Conservation (phyloP, 2,797 vertebrate species). For the Margarornis squamiger region DNA sequence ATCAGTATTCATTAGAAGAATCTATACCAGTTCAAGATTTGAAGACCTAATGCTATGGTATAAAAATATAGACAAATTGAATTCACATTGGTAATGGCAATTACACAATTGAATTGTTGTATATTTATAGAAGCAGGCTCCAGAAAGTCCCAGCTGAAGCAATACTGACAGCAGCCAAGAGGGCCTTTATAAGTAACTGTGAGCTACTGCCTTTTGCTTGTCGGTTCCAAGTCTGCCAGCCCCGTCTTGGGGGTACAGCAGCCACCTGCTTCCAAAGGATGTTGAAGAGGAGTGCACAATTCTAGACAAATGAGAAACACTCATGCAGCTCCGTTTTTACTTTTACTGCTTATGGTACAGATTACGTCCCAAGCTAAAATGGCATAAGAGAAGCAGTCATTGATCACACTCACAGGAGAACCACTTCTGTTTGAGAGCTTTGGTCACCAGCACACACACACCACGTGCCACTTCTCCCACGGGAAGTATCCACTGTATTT, state of each 20-base stretch:
- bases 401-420: background rate
- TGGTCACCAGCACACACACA: rapidly evolving
- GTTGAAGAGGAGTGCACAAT: background rate
- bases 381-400: background rate
- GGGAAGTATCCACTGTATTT: background rate
- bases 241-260: background rate
- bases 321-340: background rate
- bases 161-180: slow-evolving; percentile 2
- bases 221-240: background rate
- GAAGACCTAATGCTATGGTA: background rate
- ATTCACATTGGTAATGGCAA: slow-evolving; percentile 42
- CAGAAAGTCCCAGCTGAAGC: slow-evolving; percentile 44
- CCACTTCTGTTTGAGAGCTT: background rate
- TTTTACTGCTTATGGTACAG: background rate
- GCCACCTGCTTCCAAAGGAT: background rate
- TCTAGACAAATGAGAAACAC: background rate
- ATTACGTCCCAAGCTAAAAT: background rate
- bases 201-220: background rate
- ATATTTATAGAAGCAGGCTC: slow-evolving; percentile 50
- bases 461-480: background rate
- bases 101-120: slow-evolving; percentile 50
- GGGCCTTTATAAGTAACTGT: background rate
- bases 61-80: slow-evolving; percentile 59
- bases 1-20: background rate
- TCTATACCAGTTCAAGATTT: slow-evolving; percentile 1